Percentiles rank a stretch among this genome's conserved stretches.
phyloP scores from a whole-genome alignment of 1,140 invertebrate genomes.

The Solen grandis region DNA sequence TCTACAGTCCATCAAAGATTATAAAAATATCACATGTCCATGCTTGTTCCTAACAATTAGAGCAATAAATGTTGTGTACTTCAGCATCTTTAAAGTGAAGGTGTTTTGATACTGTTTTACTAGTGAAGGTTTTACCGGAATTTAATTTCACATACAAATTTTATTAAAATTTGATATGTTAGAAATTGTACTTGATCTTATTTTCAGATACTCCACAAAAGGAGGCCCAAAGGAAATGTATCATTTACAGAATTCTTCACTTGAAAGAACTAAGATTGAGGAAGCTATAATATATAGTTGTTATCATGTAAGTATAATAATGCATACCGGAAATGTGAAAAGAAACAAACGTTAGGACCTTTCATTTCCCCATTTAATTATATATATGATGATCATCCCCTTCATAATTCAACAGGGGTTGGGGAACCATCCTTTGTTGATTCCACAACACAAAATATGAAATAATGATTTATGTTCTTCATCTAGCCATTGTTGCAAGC shows the following conservation, averaged over 20 bases:
- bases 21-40: neutral
- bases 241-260: neutral
- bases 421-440: neutral
- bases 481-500: too few relatives aligned
- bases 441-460: neutral
- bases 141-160: too few relatives aligned
- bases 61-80: neutral
- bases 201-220: conserved; percentile 22
- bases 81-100: neutral
- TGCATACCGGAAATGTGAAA: neutral
- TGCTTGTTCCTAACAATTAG: neutral
- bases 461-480: too few relatives aligned
- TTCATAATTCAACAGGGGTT: too few relatives aligned
- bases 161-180: neutral
- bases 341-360: too few relatives aligned
- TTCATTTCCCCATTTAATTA: neutral
- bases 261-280: conserved; percentile 1
- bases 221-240: neutral
- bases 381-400: neutral
- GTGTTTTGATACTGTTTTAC: neutral
- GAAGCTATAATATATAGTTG: conserved; percentile 41
- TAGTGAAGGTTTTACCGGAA: neutral
- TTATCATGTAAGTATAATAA: conserved; percentile 31
- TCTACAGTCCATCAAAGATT: too few relatives aligned
- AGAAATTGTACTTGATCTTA: neutral